Evolutionary conservation across 64 coral and sea anemone genomes (phyloP), one percentile per base, ranked within the genome.

Genomic region (Actinia equina): DNA sequence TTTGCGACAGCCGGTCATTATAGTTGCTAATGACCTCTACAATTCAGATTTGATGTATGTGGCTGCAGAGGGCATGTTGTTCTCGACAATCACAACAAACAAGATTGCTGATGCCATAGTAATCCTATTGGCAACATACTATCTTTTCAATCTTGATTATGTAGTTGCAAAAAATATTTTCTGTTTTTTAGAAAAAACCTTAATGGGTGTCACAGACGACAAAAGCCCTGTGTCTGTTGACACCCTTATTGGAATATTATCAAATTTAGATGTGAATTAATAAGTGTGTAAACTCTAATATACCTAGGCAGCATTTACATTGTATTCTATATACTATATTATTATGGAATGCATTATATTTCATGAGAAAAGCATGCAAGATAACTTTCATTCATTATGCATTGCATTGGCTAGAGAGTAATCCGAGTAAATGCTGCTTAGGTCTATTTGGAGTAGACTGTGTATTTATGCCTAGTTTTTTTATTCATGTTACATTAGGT

Each of bases 31-130:
- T 57, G 52, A 88, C 46, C 71, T 78, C 17, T 56, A 77, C 53
- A 52, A 87, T 23, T 25, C 26, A 1, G 70, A 87, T 18, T 19
- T 87, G 18, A 77, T 87, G 70, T 87, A 87, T 87, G 86, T 87
- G 43, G 86, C 56, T 17, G 43, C 86, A 16, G 84, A 86, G 22
- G 60, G 84, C 17, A 64, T 46, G 27, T 15, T 64, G 22, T 42
- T 86, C 43, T 86, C 52, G 22, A 86, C 65, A 22, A 62, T 86
- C 10, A 86, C 55, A 6, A 64, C 84, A 61, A 67, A 86, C 42
- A 61, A 64, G 7, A 44, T 86, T 59, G 58, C n/a, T 55, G 86
- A 87, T 77, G 86, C 17, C 26, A 30, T 87, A 19, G 49, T 87
- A 23, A 44, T 74, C 25, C 58, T 87, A 17, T 17, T 87, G 69